Base-by-base conservation (phyloP, 1,140 invertebrate species). In the Cotesia typhae region DNA sequence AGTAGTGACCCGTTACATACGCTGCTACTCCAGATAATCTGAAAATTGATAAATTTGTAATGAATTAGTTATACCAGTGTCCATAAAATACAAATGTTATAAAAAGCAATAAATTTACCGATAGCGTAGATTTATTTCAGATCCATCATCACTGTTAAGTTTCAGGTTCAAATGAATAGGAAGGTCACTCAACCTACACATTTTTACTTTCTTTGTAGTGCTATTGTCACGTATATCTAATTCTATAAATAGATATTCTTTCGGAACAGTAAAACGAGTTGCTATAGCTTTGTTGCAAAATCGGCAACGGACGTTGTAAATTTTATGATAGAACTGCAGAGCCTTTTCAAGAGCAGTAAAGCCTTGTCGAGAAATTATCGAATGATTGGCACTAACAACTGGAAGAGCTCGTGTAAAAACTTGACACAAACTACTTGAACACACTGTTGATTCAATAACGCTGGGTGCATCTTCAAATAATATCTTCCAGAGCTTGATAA, bases 11-110 rank as follows among this genome's bases (percentile, higher is more conserved):
- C 5, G 17, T 17, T 14, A 4, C 5, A 17, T 14, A 55, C 12
- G 53, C 53, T 55, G 53, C 53, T 14, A 55, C 53, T 17, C 53
- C 53, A 55, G 53, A 55, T 17, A 55, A 12, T 17, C 53, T 55
- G 10, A 14, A 55, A 55, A 17, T 55, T 12, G 4, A 14, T 55
- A 5, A 14, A 12, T 14, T 4, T 14, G 5, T 14, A 5, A 12
- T 5, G 7, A 55, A 12, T 55, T 55, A 55, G 17, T 55, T 12
- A 4, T 55, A 14, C 4, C 12, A 17, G 17, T 14, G 53, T 12
- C 4, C 5, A 55, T 12, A 55, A 55, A 55, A 55, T 14, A 4
- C 17, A 14, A 55, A 12, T 14, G 4, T 12, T 55, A 12, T 14
- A 7, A 55, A 55, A 12, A 55, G 12, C 17, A 55, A 14, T 14